Percentiles rank a stretch among this genome's conserved stretches.
These are phyloP conservation scores for Colletes collaris DNA, from an alignment of 2,888 invertebrate species.

Conservation along the genomic window DNA sequence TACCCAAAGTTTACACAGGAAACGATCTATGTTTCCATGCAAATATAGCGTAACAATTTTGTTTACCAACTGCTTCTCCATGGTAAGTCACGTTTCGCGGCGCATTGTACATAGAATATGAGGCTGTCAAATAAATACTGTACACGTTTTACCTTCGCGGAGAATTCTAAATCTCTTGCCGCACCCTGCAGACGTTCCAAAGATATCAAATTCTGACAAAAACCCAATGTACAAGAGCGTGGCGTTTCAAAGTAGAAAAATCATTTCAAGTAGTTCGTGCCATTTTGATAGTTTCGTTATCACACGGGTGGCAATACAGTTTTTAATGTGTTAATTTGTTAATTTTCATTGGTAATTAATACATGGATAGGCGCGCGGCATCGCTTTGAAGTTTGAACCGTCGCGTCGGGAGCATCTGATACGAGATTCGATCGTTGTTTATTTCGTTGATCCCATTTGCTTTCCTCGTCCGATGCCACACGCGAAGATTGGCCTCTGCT, in stretches of 20 bases:
- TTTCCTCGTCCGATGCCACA: too few relatives aligned
- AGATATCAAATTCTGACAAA: background rate
- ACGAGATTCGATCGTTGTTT: too few relatives aligned
- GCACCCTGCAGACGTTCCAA: background rate
- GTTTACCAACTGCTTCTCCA: constrained; percentile 31
- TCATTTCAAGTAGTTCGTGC: background rate
- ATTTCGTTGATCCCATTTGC: too few relatives aligned
- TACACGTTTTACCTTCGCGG: background rate
- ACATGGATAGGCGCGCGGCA: too few relatives aligned
- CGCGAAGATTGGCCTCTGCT: too few relatives aligned
- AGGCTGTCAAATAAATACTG: constrained; percentile 24
- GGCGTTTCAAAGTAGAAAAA: background rate
- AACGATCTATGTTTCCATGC: constrained; percentile 27
- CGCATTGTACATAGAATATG: constrained; percentile 13
- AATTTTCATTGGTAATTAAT: too few relatives aligned
- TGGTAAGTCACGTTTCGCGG: constrained; percentile 1
- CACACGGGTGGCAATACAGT: too few relatives aligned
- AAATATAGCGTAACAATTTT: constrained; percentile 43
- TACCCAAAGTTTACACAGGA: constrained; percentile 29
- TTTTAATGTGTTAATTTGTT: too few relatives aligned
- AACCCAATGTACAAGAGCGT: background rate
- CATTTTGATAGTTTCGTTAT: too few relatives aligned
- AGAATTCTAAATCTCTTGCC: constrained; percentile 6
- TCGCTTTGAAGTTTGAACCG: too few relatives aligned
- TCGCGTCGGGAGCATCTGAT: too few relatives aligned